A percentile compares a stretch with the other conserved stretches of the same genome.
Evolutionary conservation across 2,888 invertebrate genomes (phyloP).

Genomic region (Drosophila sordidapex): DNA sequence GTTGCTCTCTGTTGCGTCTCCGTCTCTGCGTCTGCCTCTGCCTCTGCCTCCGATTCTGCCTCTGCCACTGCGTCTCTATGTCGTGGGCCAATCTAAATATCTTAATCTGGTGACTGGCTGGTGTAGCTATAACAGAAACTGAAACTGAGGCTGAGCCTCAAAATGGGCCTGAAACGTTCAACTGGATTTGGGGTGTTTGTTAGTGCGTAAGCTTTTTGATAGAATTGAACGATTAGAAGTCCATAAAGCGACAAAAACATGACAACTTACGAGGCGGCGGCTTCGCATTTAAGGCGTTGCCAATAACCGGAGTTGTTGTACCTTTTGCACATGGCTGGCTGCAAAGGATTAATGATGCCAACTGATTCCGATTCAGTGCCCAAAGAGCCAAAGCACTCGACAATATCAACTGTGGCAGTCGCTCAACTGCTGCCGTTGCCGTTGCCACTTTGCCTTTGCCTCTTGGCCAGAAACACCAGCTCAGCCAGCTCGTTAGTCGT

Average conservation of each 20-base stretch:
- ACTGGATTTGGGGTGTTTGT: constrained; percentile 80
- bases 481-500: constrained; percentile 83
- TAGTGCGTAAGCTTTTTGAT: constrained; percentile 85
- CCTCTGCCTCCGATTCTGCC: background rate
- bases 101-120: constrained; percentile 82
- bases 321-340: constrained; percentile 36
- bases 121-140: constrained; percentile 30
- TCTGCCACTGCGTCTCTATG: constrained; percentile 28
- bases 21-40: constrained; percentile 20
- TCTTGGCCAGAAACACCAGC: constrained; percentile 37
- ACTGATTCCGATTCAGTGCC: constrained; percentile 57
- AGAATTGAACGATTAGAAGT: constrained; percentile 85
- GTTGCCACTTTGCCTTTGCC: background rate
- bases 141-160: constrained; percentile 56
- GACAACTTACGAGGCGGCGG: constrained; percentile 82
- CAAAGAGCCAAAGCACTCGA: constrained; percentile 19
- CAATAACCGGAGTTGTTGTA: constrained; percentile 34
- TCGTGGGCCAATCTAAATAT: constrained; percentile 84
- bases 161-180: constrained; percentile 59
- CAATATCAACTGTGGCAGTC: constrained; percentile 78
- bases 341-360: constrained; percentile 82
- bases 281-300: constrained; percentile 65
- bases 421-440: constrained; percentile 50
- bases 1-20: constrained; percentile 58
- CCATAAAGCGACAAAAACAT: constrained; percentile 86